Conservation (phyloP, 2,888 invertebrate species). For the Lypha dubia region DNA sequence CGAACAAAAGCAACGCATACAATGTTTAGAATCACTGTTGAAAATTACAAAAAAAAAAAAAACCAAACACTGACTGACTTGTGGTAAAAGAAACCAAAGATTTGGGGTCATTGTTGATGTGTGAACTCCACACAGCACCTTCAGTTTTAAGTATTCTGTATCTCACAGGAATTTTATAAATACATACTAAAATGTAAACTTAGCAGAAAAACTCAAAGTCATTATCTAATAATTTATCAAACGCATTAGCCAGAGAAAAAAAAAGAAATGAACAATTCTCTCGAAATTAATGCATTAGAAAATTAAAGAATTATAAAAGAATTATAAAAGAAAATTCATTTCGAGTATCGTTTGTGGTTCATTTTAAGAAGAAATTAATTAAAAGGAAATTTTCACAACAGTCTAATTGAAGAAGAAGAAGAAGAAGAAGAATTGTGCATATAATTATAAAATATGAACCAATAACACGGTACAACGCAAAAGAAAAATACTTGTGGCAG, state of each 20-base stretch:
- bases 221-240: slow-evolving; percentile 68
- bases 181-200: slow-evolving; percentile 6
- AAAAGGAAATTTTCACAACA: slow-evolving; percentile 48
- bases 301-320: slow-evolving; percentile 36
- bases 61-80: slow-evolving; percentile 7
- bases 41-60: slow-evolving; percentile 27
- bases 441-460: too few species aligned
- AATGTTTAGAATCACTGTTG: slow-evolving; percentile 34
- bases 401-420: not conserved
- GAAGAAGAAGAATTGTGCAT: not conserved
- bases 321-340: slow-evolving; percentile 43
- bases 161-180: slow-evolving; percentile 18
- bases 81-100: not conserved
- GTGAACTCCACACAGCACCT: slow-evolving; percentile 31
- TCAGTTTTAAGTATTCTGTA: not conserved
- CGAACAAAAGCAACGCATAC: slow-evolving; percentile 15
- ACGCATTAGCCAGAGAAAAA: slow-evolving; percentile 31
- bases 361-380: slow-evolving; percentile 25
- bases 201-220: slow-evolving; percentile 52
- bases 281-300: slow-evolving; percentile 11
- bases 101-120: slow-evolving; percentile 55
- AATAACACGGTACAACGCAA: too few species aligned
- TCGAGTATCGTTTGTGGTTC: not conserved
- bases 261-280: not conserved
- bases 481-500: too few species aligned